Evolutionary conservation across 1,140 invertebrate genomes (phyloP).

Genomic region (Schmidtea mediterranea): DNA sequence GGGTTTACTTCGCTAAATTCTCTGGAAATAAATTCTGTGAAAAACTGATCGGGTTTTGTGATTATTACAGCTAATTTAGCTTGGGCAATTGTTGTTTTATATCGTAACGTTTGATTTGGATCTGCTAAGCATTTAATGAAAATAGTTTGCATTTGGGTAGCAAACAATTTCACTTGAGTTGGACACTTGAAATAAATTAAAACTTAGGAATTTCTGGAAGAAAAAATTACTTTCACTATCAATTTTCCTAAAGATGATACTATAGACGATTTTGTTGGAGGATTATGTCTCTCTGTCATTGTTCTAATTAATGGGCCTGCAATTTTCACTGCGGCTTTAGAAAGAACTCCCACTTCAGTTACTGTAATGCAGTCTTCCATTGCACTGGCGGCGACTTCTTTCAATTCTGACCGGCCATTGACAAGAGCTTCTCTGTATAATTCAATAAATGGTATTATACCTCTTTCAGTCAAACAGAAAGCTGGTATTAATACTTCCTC

Average conservation of each 20-base stretch:
- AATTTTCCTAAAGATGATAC: slow-evolving; percentile 45
- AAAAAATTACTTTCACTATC: neutral
- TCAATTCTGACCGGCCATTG: slow-evolving; percentile 68
- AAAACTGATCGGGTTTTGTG: too few relatives aligned
- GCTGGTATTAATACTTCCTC: slow-evolving; percentile 39
- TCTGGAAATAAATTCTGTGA: too few relatives aligned
- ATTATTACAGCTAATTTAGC: neutral
- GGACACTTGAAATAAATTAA: neutral
- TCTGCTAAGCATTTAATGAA: slow-evolving; percentile 33
- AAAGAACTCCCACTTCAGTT: slow-evolving; percentile 42
- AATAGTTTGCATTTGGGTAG: neutral
- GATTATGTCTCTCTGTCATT: slow-evolving; percentile 70
- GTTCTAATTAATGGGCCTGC: slow-evolving; percentile 88
- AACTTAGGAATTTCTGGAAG: neutral
- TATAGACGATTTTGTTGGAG: slow-evolving; percentile 74
- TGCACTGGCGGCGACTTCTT: slow-evolving; percentile 73
- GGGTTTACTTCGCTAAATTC: too few relatives aligned
- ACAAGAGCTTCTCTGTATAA: slow-evolving; percentile 82
- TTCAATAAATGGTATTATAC: slow-evolving; percentile 65
- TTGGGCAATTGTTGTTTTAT: neutral
- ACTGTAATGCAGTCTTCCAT: slow-evolving; percentile 66
- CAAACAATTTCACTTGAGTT: slow-evolving; percentile 5
- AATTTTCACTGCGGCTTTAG: slow-evolving; percentile 71
- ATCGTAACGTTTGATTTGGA: neutral
- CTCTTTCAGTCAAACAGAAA: slow-evolving; percentile 50